These are phyloP conservation scores for Clarias pachynema DNA, from an alignment of 2,797 vertebrate species.

Conservation along the genomic window DNA sequence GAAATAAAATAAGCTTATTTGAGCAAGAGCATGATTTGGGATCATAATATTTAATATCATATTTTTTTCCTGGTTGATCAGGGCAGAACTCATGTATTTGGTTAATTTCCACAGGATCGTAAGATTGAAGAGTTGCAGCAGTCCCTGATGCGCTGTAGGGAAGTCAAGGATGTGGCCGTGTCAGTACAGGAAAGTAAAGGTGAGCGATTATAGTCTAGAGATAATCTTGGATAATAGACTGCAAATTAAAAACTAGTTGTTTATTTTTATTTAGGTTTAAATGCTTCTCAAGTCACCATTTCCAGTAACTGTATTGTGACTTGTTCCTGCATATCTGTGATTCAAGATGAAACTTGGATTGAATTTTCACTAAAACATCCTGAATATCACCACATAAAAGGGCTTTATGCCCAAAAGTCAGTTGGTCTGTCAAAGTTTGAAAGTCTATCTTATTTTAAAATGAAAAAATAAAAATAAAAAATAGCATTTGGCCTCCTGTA, in stretches of 20 bases:
- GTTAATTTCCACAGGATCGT: slow-evolving; percentile 75
- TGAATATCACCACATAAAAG: too few relatives aligned
- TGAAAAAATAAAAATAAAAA: too few relatives aligned
- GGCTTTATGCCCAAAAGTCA: too few relatives aligned
- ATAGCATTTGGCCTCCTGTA: too few relatives aligned
- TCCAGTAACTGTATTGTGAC: not conserved
- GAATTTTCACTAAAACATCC: not conserved
- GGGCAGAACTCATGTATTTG: not conserved
- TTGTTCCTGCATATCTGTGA: not conserved
- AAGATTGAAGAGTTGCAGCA: slow-evolving; percentile 90
- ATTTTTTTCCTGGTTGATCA: not conserved
- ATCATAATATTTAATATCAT: too few relatives aligned
- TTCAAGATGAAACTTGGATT: not conserved
- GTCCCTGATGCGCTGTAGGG: slow-evolving; percentile 82
- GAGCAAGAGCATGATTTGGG: too few relatives aligned
- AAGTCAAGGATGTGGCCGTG: slow-evolving; percentile 80
- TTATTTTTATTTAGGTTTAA: not conserved
- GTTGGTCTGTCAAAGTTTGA: too few relatives aligned
- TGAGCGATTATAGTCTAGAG: slow-evolving; percentile 50
- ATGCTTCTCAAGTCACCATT: not conserved
- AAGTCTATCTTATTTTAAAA: too few relatives aligned
- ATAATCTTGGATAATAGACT: not conserved
- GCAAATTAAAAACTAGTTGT: not conserved
- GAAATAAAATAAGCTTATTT: too few relatives aligned
- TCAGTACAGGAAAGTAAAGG: slow-evolving; percentile 79